Evolutionary conservation across 2,797 vertebrate genomes (phyloP), one percentile per base, ranked within the genome.

Genomic region (Scomberomorus guttatus): DNA sequence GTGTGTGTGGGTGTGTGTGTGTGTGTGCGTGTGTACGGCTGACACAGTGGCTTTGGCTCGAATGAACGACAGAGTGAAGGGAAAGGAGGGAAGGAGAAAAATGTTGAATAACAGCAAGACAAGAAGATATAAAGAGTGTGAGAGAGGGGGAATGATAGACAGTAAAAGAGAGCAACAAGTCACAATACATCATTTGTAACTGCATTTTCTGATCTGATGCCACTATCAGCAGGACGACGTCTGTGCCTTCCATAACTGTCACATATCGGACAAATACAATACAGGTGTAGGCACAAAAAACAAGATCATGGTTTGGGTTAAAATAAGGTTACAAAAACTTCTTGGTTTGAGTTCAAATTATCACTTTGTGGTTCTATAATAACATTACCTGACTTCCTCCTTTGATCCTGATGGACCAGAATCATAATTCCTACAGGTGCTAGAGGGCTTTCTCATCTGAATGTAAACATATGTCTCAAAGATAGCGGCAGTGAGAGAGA

Each of bases 21-120:
- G 27, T 32, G 18, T 20, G 34, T 17, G 39, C 7, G 39, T 37
- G 50, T 46, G 48, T 24, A 22, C 34, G 24, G 58, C 62, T 6
- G 32, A 59, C 32, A 42, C 37, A 55, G 69, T 74, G 80, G 63
- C 57, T 82, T 77, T 54, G 29, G 58, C 67, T 46, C 61, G 57
- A 75, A 66, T 61, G 75, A 72, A 75, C 1, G 6, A 42, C 59
- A 37, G 66, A 77, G 75, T 20, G 58, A 63, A 67, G 18, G 56
- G 63, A 57, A 66, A 65, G 42, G 25, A 73, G 64, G 63, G 48
- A 18, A 15, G 46, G 4, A 46, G 24, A 4, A 58, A 72, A 64
- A 50, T 1, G 42, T 72, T 58, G 32, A 71, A 65, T 68, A 81
- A 76, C 39, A 32, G 29, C 8, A 14, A 50, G 79, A 80, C 66